A percentile compares a stretch with the other conserved stretches of the same genome.
Evolutionary conservation across 2,797 vertebrate species (phyloP).

Genomic region (Myripristis murdjan): DNA sequence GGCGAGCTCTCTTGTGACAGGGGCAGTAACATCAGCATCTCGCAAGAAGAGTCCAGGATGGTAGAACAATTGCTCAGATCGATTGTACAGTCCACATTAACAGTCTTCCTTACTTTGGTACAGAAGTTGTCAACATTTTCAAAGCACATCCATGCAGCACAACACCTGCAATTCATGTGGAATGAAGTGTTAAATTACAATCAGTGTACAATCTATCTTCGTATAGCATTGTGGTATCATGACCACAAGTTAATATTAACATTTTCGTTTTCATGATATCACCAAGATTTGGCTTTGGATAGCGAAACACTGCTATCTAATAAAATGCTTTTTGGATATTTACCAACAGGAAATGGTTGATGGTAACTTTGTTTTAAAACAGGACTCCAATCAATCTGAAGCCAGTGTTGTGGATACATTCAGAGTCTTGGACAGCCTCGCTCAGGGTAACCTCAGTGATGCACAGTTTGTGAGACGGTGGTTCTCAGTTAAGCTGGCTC

Average conservation of each 20-base stretch:
- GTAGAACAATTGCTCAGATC: slow-evolving; percentile 51
- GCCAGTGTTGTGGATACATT: slow-evolving; percentile 44
- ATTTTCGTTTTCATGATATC: too few relatives aligned
- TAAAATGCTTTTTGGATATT: too few relatives aligned
- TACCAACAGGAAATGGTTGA: not conserved
- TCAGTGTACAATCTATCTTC: too few relatives aligned
- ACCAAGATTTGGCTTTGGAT: too few relatives aligned
- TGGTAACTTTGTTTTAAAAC: slow-evolving; percentile 19
- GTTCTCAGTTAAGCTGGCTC: slow-evolving; percentile 66
- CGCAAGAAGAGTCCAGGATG: slow-evolving; percentile 21
- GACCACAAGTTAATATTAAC: too few relatives aligned
- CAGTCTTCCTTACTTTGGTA: slow-evolving; percentile 55
- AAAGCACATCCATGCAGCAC: too few relatives aligned
- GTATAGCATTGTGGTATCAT: too few relatives aligned
- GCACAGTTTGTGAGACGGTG: slow-evolving; percentile 57
- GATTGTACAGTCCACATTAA: slow-evolving; percentile 61
- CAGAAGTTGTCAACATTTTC: too few relatives aligned
- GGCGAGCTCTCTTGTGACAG: slow-evolving; percentile 48
- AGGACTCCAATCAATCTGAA: slow-evolving; percentile 46
- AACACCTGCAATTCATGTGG: too few relatives aligned
- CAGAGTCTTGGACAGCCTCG: slow-evolving; percentile 58
- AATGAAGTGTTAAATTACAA: too few relatives aligned
- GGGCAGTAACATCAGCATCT: slow-evolving; percentile 26
- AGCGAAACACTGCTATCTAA: too few relatives aligned
- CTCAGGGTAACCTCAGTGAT: slow-evolving; percentile 49